A percentile compares a stretch with the other conserved stretches of the same genome.
Conservation (phyloP, 2,797 vertebrate genomes). For the Pipistrellus pygmaeus region DNA sequence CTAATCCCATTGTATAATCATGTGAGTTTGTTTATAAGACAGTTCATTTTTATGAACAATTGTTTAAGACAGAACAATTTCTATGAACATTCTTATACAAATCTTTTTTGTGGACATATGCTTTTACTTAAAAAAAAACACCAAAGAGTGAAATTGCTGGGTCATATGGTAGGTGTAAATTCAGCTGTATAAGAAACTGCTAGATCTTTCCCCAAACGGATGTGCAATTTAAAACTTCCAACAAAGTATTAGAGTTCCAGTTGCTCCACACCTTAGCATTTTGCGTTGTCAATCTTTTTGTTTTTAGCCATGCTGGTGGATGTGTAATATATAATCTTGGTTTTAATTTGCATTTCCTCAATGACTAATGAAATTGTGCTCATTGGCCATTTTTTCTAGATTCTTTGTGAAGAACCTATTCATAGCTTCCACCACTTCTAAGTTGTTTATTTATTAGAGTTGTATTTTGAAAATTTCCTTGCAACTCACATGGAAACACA, state of each 20-base stretch:
- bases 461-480: constrained; percentile 52
- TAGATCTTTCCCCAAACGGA: neutral
- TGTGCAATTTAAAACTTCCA: constrained; percentile 28
- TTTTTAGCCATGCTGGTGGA: neutral
- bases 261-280: neutral
- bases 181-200: constrained; percentile 16
- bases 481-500: neutral
- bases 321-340: neutral
- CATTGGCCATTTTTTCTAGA: constrained; percentile 43
- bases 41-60: neutral
- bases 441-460: neutral
- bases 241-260: constrained; percentile 4
- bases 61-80: neutral
- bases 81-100: constrained; percentile 1
- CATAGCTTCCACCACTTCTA: constrained; percentile 25
- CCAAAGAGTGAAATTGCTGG: constrained; percentile 6
- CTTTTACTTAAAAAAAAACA: neutral
- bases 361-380: neutral
- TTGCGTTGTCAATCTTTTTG: neutral
- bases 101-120: constrained; percentile 38
- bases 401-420: constrained; percentile 59
- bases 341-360: constrained; percentile 44
- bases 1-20: neutral
- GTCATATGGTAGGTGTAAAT: neutral
- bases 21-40: neutral